These are phyloP conservation scores for Steatocranus sp. DNA, from an alignment of 2,797 vertebrate genomes.

Conservation along the genomic window DNA sequence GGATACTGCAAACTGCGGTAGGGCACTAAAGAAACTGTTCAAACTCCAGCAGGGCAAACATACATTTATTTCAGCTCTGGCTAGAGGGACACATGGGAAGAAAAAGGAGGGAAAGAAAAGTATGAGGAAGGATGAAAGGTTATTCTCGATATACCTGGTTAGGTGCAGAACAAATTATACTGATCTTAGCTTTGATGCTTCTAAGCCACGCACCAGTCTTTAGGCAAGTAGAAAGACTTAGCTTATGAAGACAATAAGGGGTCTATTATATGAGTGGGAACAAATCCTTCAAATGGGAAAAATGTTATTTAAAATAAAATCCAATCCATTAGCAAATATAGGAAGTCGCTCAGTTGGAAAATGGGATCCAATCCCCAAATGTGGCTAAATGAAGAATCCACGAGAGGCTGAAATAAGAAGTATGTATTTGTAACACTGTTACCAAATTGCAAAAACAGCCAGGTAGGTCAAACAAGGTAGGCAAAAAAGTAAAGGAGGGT, in stretches of 20 bases:
- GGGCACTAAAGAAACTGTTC: slow-evolving; percentile 18
- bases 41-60: slow-evolving; percentile 47
- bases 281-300: slow-evolving; percentile 3
- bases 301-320: slow-evolving; percentile 28
- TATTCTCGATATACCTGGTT: not conserved
- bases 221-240: not conserved
- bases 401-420: not conserved
- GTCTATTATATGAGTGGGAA: not conserved
- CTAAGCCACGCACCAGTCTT: not conserved
- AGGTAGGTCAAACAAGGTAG: not conserved
- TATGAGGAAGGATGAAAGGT: not conserved
- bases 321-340: slow-evolving; percentile 28
- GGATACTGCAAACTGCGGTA: slow-evolving; percentile 22
- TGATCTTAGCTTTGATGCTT: not conserved
- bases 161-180: not conserved
- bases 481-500: not conserved
- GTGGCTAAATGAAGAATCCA: slow-evolving; percentile 24
- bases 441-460: not conserved
- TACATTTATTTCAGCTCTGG: slow-evolving; percentile 12
- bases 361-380: slow-evolving; percentile 37
- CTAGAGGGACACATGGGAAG: not conserved
- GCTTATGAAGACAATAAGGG: not conserved
- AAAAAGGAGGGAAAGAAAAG: not conserved
- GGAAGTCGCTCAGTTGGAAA: slow-evolving; percentile 39
- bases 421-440: not conserved